Percentiles rank a stretch among this genome's conserved stretches.
phyloP scores from a whole-genome alignment of 2,888 invertebrate genomes.

The Dicyrtomina minuta region DNA sequence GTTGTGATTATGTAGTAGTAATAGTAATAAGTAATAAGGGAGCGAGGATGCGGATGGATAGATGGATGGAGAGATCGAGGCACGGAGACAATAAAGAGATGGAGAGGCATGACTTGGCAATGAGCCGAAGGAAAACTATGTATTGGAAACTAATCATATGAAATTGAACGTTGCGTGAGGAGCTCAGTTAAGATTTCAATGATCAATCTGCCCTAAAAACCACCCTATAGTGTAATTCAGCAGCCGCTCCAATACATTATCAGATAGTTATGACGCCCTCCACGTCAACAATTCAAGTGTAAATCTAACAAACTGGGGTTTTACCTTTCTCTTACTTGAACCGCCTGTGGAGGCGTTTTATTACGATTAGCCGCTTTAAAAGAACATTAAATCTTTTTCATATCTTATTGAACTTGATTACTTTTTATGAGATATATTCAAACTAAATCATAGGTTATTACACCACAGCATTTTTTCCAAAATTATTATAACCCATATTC shows the following conservation, averaged over 20 bases:
- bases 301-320: constrained; percentile 31
- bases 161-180: constrained; percentile 29
- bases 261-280: constrained; percentile 33
- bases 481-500: too few species aligned
- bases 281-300: constrained; percentile 32
- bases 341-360: constrained; percentile 29
- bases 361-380: constrained; percentile 15
- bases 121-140: constrained; percentile 12
- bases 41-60: background rate
- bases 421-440: constrained; percentile 16
- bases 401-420: constrained; percentile 10
- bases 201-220: constrained; percentile 30
- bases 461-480: background rate
- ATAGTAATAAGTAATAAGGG: background rate
- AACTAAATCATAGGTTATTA: background rate
- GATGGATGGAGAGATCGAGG: background rate
- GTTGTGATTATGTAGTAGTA: too few species aligned
- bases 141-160: constrained; percentile 21
- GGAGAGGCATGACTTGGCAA: constrained; percentile 14
- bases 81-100: background rate
- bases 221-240: constrained; percentile 31
- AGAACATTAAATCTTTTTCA: constrained; percentile 23
- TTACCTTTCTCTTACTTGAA: constrained; percentile 16
- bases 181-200: constrained; percentile 21
- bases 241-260: constrained; percentile 28